These are phyloP conservation scores for Holothuria glaberrima DNA, from an alignment of 35 echinoderm and acorn worm species.

Conservation along the genomic window DNA sequence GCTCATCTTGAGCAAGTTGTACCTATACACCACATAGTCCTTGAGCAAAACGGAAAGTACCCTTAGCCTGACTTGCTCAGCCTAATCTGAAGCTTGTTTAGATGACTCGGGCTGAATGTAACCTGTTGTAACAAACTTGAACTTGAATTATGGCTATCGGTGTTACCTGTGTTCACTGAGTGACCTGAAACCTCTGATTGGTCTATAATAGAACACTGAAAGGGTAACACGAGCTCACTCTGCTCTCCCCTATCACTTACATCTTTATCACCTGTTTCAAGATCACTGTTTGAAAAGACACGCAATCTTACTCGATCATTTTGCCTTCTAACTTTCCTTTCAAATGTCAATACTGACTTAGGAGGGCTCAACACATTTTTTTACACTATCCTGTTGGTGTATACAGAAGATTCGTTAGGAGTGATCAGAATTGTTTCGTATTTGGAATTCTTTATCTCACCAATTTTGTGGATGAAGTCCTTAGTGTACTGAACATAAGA, in stretches of 20 bases:
- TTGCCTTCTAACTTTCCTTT: conserved; percentile 2
- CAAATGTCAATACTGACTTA: background rate
- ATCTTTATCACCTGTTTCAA: background rate
- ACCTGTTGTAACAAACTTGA: background rate
- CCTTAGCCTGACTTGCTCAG: too few species aligned
- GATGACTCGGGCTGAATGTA: too few species aligned
- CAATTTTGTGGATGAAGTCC: too few species aligned
- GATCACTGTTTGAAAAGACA: background rate
- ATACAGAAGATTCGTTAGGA: background rate
- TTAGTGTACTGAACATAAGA: too few species aligned
- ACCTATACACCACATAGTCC: too few species aligned
- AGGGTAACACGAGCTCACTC: background rate
- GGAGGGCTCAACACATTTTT: background rate
- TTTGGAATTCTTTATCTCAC: too few species aligned
- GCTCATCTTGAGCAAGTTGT: too few species aligned
- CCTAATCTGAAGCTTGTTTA: too few species aligned
- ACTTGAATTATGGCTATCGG: background rate
- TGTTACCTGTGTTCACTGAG: background rate
- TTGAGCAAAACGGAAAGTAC: too few species aligned
- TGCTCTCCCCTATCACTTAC: conserved; percentile 3
- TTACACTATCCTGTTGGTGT: background rate
- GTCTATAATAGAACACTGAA: background rate
- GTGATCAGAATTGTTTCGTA: too few species aligned
- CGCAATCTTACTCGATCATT: too few species aligned
- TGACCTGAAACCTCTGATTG: background rate